A percentile compares a stretch with the other conserved stretches of the same genome.
These are phyloP conservation scores for Scomber colias DNA, from an alignment of 2,113 vertebrate genomes.

Conservation along the genomic window DNA sequence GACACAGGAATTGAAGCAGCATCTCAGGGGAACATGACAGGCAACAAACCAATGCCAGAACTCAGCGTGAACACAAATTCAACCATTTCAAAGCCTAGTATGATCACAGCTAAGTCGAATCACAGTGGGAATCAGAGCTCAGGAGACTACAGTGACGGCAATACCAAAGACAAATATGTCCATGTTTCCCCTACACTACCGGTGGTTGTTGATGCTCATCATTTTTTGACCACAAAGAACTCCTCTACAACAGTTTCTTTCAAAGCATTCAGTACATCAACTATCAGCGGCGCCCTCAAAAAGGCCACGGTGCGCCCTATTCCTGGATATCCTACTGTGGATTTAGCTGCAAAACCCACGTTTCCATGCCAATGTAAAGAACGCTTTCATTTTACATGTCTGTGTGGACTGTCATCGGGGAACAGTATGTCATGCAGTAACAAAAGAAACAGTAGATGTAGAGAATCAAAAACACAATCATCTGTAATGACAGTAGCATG, in stretches of 20 bases:
- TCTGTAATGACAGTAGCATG: constrained; percentile 15
- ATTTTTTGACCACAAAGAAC: constrained; percentile 45
- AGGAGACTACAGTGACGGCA: not conserved
- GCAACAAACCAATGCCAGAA: not conserved
- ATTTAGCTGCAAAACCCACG: not conserved
- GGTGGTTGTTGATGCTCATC: constrained; percentile 1
- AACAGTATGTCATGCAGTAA: constrained; percentile 87
- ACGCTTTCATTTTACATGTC: constrained; percentile 80
- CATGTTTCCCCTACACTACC: constrained; percentile 16
- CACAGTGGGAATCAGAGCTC: constrained; percentile 24
- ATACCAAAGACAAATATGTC: constrained; percentile 15
- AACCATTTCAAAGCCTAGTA: not conserved
- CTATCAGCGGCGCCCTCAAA: constrained; percentile 10
- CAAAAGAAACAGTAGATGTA: constrained; percentile 74
- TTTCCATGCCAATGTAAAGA: constrained; percentile 81
- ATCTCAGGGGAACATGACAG: not conserved
- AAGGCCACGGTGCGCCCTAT: constrained; percentile 32
- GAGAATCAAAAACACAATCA: constrained; percentile 55
- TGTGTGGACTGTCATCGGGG: constrained; percentile 85
- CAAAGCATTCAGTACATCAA: not conserved
- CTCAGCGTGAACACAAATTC: not conserved
- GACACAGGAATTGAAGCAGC: not conserved
- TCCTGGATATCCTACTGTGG: constrained; percentile 28
- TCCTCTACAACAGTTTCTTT: not conserved
- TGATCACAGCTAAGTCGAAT: not conserved